phyloP scores from a whole-genome alignment of 2,113 vertebrate species.

The Clarias magur region DNA sequence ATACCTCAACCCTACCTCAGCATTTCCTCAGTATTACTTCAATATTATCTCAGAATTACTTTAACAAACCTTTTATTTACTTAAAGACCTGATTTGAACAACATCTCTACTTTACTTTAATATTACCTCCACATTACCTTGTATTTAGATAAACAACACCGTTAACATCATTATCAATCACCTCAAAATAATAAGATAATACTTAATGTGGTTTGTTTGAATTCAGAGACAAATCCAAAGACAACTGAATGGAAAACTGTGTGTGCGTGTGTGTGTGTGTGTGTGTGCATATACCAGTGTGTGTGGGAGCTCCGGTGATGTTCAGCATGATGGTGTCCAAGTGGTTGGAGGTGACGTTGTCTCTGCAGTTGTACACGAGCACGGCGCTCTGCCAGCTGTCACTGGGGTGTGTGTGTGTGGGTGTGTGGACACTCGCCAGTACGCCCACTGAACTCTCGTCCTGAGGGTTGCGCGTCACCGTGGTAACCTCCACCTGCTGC shows the following conservation, averaged over 20 bases:
- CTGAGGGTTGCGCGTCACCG: conserved; percentile 54
- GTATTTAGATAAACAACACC: neutral
- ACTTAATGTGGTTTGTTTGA: neutral
- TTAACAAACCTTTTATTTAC: no score
- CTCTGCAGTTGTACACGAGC: conserved; percentile 85
- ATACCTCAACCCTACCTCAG: no score
- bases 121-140: neutral
- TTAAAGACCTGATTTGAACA: no score
- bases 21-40: no score
- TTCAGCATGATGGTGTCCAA: conserved; percentile 71
- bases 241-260: neutral
- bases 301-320: conserved; percentile 70
- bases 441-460: conserved; percentile 75
- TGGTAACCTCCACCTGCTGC: conserved; percentile 78
- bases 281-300: conserved; percentile 66
- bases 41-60: no score
- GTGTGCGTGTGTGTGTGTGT: neutral
- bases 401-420: conserved; percentile 51
- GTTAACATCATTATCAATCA: neutral
- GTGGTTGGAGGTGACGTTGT: conserved; percentile 76
- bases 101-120: no score
- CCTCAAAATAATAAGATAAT: neutral
- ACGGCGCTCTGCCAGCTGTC: conserved; percentile 87
- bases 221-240: neutral
- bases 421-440: conserved; percentile 80